Percentiles rank a stretch among this genome's conserved stretches.
Evolutionary conservation across 2,113 vertebrate genomes (phyloP).

Genomic region (Tupaia chinensis): DNA sequence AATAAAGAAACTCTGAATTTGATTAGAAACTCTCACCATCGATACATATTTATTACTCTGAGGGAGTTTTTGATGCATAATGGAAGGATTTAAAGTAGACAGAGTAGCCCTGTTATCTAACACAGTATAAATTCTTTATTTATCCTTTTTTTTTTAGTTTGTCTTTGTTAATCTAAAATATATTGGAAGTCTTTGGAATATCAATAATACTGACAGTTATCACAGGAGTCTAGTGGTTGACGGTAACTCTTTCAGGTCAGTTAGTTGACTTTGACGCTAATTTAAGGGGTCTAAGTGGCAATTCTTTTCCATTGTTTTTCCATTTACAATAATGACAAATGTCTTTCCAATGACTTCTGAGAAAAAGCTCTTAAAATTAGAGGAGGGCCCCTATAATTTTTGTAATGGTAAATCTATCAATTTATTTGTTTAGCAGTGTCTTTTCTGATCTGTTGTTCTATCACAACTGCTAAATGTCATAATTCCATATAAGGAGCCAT

Average conservation of each 20-base stretch:
- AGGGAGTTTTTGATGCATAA: not conserved
- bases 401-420: not conserved
- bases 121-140: not conserved
- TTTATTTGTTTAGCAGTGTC: not conserved
- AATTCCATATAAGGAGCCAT: not conserved
- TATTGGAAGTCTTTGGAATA: not conserved
- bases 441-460: not conserved
- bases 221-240: no score
- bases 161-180: not conserved
- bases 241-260: no score
- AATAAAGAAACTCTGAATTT: not conserved
- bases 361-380: not conserved
- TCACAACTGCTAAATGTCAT: not conserved
- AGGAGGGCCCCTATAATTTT: no score
- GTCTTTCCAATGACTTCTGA: not conserved
- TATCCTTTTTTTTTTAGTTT: not conserved
- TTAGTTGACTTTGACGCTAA: not conserved
- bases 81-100: not conserved
- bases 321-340: not conserved
- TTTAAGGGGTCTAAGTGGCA: not conserved
- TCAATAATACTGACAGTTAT: not conserved
- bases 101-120: not conserved
- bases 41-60: not conserved
- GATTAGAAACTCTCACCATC: not conserved
- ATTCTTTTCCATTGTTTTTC: not conserved